Conservation (phyloP, 2,113 vertebrate genomes). For the Otus sunia region DNA sequence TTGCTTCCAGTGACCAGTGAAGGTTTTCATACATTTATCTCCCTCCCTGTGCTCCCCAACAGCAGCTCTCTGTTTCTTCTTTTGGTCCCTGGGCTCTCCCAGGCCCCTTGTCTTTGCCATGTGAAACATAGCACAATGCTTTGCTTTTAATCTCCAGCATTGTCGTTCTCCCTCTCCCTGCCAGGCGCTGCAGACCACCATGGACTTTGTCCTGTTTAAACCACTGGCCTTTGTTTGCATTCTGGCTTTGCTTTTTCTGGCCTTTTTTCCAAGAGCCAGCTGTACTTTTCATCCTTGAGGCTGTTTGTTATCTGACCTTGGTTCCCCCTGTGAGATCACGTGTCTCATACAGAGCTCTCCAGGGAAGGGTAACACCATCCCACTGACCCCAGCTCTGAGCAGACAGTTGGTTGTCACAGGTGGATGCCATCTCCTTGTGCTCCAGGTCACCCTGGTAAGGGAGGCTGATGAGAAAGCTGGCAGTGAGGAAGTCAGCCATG, state of each 20-base stretch:
- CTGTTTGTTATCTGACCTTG: background rate
- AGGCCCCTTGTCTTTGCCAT: background rate
- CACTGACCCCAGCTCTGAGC: background rate
- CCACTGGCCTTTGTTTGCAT: background rate
- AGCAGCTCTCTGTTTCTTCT: background rate
- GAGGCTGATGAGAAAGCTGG: no score
- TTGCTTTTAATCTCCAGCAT: background rate
- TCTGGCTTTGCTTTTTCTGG: background rate
- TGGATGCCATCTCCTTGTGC: fast-evolving
- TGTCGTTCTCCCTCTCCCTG: background rate
- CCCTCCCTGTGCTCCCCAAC: background rate
- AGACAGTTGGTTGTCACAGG: background rate
- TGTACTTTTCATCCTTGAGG: background rate
- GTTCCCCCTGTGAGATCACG: background rate
- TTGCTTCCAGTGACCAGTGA: background rate
- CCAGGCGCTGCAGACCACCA: background rate
- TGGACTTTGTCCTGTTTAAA: background rate
- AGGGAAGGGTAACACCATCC: background rate
- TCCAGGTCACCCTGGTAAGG: background rate
- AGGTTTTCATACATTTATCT: background rate
- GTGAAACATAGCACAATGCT: no score
- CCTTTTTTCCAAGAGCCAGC: background rate
- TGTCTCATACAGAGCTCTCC: background rate
- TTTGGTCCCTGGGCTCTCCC: background rate
- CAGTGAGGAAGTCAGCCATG: no score